Conservation (phyloP, 2,113 vertebrate genomes). For the Bombycilla garrulus region DNA sequence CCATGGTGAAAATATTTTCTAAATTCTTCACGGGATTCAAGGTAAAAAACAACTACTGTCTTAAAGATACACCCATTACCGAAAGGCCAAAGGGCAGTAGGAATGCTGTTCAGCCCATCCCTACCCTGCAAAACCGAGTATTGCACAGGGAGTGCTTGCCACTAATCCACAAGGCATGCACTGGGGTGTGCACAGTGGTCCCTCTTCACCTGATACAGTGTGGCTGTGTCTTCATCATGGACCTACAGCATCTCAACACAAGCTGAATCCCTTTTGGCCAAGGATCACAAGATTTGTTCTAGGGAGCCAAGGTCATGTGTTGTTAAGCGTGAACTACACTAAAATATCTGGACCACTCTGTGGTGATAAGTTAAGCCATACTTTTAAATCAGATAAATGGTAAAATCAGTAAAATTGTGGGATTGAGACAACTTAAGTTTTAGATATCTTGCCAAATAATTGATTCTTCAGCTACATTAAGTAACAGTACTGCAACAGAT, state of each 20-base stretch:
- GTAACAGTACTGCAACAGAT: neutral
- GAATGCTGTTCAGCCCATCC: neutral
- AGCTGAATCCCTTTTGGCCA: neutral
- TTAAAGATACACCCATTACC: neutral
- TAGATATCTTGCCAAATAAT: neutral
- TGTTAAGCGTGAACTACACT: neutral
- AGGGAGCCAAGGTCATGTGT: neutral
- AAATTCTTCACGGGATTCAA: neutral
- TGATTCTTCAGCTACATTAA: neutral
- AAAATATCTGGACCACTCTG: neutral
- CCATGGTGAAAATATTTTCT: neutral
- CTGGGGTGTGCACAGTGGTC: neutral
- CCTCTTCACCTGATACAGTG: neutral
- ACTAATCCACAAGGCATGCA: neutral
- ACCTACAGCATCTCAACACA: neutral
- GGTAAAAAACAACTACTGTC: neutral
- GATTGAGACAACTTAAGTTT: neutral
- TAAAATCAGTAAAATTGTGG: neutral
- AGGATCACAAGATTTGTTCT: neutral
- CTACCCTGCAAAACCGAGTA: neutral
- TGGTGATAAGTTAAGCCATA: accelerated
- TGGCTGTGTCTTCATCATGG: neutral
- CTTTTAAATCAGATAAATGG: neutral
- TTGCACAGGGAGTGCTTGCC: neutral
- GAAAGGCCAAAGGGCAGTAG: neutral